Conservation (phyloP, 2,888 invertebrate genomes). For the Yponomeuta malinellus region DNA sequence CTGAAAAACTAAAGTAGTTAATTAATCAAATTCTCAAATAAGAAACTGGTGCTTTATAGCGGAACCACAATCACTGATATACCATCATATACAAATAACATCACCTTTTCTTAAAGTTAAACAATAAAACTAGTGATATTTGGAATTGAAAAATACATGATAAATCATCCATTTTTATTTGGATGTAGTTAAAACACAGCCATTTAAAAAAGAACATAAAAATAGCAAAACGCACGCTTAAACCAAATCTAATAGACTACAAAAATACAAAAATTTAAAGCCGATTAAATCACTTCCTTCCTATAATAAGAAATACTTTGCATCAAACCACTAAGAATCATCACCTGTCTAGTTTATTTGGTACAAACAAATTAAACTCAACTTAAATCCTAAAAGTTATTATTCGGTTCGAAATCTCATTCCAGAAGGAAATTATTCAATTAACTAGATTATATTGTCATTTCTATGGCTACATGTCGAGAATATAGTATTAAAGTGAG, state of each 20-base stretch:
- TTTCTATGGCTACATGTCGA: too few species aligned
- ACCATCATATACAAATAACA: neutral
- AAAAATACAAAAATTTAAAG: constrained; percentile 21
- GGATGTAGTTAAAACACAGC: neutral
- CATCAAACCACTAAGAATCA: neutral
- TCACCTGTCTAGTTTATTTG: too few species aligned
- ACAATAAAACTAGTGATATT: constrained; percentile 5
- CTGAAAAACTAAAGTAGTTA: too few species aligned
- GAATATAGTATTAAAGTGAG: too few species aligned
- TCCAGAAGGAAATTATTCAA: neutral
- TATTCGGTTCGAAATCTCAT: constrained; percentile 10
- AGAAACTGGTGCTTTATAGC: neutral
- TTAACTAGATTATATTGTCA: too few species aligned
- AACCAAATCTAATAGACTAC: constrained; percentile 4
- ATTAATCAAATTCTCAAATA: neutral
- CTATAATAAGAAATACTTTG: neutral
- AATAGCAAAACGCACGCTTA: neutral
- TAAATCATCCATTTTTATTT: neutral
- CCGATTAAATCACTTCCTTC: constrained; percentile 11
- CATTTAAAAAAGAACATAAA: neutral
- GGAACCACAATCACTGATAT: neutral
- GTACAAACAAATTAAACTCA: too few species aligned
- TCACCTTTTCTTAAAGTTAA: neutral
- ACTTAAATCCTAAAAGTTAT: neutral
- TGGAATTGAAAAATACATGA: neutral